phyloP scores from a whole-genome alignment of 2,113 vertebrate species.

The Myanophis thanlyinensis region DNA sequence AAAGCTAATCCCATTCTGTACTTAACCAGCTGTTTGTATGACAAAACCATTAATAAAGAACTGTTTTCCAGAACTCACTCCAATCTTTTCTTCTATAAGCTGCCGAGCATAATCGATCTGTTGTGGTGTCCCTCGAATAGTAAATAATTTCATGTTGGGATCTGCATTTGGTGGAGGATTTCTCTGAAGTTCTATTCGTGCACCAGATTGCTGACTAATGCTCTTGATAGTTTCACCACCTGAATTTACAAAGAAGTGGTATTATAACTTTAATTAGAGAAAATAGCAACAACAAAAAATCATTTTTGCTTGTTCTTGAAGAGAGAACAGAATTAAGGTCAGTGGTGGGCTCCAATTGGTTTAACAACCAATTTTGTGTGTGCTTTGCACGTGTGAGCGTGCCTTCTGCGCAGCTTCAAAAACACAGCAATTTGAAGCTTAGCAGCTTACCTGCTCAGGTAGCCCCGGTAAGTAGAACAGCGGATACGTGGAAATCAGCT shows the following conservation, averaged over 20 bases:
- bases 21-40: neutral
- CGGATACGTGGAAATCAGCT: too few species aligned
- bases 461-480: too few species aligned
- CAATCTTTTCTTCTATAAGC: constrained; percentile 98
- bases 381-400: too few species aligned
- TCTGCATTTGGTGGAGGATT: constrained; percentile 96
- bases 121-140: constrained; percentile 91
- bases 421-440: too few species aligned
- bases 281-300: neutral
- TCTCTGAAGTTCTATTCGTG: constrained; percentile 94
- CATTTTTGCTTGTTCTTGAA: neutral
- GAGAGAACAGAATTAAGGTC: neutral
- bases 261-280: neutral
- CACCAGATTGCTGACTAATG: constrained; percentile 97
- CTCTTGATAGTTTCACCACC: constrained; percentile 98
- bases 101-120: constrained; percentile 97
- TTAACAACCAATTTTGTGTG: too few species aligned
- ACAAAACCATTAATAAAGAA: neutral
- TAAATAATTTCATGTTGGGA: constrained; percentile 97
- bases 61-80: constrained; percentile 73
- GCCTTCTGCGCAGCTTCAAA: too few species aligned
- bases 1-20: neutral
- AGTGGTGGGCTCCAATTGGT: too few species aligned
- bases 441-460: too few species aligned
- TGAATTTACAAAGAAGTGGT: constrained; percentile 49